Evolutionary conservation across 30 jellyfish, hydroid and myxozoan species (phyloP).

Genomic region (Cassiopea xamachana): DNA sequence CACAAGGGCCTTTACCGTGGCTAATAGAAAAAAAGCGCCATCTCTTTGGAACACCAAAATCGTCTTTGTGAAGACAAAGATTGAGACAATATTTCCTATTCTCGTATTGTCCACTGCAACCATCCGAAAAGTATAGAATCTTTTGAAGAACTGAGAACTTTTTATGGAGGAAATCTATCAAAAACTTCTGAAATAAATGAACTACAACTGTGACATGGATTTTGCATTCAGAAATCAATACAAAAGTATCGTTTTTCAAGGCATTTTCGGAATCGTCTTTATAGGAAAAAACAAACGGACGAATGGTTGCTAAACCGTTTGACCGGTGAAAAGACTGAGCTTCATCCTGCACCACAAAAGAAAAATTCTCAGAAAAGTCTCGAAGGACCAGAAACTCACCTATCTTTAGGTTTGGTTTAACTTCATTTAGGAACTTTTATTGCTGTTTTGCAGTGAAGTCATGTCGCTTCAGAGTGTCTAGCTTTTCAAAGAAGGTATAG

Average conservation of each 20-base stretch:
- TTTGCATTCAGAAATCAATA: constrained; percentile 45
- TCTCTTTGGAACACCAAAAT: constrained; percentile 44
- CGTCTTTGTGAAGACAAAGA: constrained; percentile 45
- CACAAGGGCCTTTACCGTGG: constrained; percentile 74
- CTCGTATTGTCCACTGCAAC: constrained; percentile 59
- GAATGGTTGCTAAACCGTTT: constrained; percentile 47
- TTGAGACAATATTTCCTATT: constrained; percentile 20
- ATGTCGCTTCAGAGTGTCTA: not conserved
- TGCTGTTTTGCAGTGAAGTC: constrained; percentile 60
- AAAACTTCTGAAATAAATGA: constrained; percentile 5
- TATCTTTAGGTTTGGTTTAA: not conserved
- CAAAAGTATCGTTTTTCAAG: not conserved
- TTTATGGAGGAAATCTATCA: not conserved
- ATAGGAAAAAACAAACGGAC: constrained; percentile 38
- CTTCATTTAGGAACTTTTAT: constrained; percentile 1
- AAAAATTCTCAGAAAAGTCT: constrained; percentile 49
- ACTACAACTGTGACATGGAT: constrained; percentile 33
- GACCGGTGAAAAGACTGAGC: constrained; percentile 44
- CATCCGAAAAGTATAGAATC: constrained; percentile 42
- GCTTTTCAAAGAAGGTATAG: too few relatives aligned
- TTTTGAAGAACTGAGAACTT: not conserved
- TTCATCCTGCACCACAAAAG: constrained; percentile 53
- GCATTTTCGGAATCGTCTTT: not conserved
- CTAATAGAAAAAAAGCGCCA: constrained; percentile 62
- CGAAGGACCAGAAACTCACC: constrained; percentile 43